Base-by-base conservation (phyloP, 2,113 vertebrate species). In the Chloebia gouldiae region DNA sequence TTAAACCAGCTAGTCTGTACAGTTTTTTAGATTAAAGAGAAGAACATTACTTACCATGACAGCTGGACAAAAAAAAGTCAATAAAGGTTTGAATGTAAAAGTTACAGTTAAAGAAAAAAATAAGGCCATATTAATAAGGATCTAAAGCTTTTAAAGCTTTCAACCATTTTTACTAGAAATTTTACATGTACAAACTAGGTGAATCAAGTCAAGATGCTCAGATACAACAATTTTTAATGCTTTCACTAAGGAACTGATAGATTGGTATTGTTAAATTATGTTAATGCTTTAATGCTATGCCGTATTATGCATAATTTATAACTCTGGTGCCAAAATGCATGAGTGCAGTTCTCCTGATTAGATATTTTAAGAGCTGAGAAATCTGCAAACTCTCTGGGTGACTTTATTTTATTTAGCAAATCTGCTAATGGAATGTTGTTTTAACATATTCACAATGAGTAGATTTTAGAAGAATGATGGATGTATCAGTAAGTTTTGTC, bases 261-360 rank as follows among this genome's bases (percentile, higher is more conserved):
- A 83, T 75, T 45, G 2, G 23, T 88, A 95, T 93, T 95, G 84
- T 95, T 95, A 96, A 97, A 82, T 96, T 96, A 97, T 95, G 94
- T 51, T 96, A 97, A 97, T 97, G 35, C 7, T 97, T 97, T 97
- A 95, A 96, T 97, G 47, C 64, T 96, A 96, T 96, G 61, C 85
- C 73, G 44, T 88, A 80, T 88, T 93, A 92, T 96, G 81, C 93
- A 92, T 97, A 95, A 97, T 98, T 96, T 97, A 94, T 97, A 96
- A 93, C n/a, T 92, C 86, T 37, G 30, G 19, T 94, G 76, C 63
- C 86, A 97, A 97, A 97, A 95, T 87, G 37, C 66, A 87, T 91
- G 81, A 95, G 80, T 92, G 57, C 7, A 39, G 47, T 83, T 93
- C 25, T 89, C 49, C 86, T 97, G 81, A 95, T 96, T 93, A 93